These are phyloP conservation scores for Phalanger gymnotis DNA, from an alignment of 2,797 vertebrate species.

Conservation along the genomic window DNA sequence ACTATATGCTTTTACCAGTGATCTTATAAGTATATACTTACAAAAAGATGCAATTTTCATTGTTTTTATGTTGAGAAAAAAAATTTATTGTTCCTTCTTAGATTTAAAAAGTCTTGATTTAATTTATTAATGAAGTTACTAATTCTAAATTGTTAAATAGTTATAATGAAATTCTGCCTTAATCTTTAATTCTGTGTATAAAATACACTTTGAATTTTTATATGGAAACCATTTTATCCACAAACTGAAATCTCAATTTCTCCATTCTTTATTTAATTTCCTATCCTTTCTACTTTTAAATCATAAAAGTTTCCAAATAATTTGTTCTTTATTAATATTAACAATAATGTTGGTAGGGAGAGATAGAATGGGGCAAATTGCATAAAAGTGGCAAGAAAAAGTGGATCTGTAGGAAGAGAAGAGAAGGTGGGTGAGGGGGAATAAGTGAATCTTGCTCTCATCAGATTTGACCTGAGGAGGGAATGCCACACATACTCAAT, in stretches of 20 bases:
- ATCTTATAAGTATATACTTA: background rate
- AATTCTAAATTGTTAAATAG: conserved; percentile 2
- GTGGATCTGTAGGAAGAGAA: too few relatives aligned
- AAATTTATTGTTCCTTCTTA: conserved; percentile 1
- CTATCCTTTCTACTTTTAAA: background rate
- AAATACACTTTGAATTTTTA: conserved; percentile 9
- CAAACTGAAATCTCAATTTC: background rate
- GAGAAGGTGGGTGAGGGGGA: too few relatives aligned
- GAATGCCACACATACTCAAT: too few relatives aligned
- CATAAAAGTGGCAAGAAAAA: too few relatives aligned
- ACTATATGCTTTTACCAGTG: background rate
- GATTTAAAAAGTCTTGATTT: conserved; percentile 25
- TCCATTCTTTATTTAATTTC: conserved; percentile 11
- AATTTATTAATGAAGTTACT: background rate
- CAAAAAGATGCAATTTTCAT: conserved; percentile 42
- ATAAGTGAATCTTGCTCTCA: too few relatives aligned
- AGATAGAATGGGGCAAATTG: too few relatives aligned
- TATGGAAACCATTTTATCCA: background rate
- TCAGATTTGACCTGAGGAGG: too few relatives aligned
- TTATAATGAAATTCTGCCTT: conserved; percentile 26
- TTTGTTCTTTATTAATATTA: background rate
- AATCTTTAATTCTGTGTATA: conserved; percentile 31
- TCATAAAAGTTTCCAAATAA: conserved; percentile 4
- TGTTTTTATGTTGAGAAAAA: conserved; percentile 27
- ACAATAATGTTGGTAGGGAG: background rate